Percentiles rank a stretch among this genome's conserved stretches.
phyloP scores from a whole-genome alignment of 2,113 vertebrate genomes.

The Dipodomys ordii region DNA sequence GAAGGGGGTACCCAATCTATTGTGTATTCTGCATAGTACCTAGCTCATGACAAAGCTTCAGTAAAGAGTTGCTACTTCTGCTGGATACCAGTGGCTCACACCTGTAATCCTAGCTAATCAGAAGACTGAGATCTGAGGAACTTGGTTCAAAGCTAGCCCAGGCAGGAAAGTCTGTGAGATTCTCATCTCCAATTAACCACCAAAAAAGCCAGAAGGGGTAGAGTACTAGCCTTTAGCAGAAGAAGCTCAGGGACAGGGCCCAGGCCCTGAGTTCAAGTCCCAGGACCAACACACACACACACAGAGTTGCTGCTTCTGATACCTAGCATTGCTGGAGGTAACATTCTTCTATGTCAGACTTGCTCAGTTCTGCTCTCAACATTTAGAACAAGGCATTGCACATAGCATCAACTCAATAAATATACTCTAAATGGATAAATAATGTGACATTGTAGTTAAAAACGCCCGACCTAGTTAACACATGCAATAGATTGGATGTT shows the following conservation, averaged over 20 bases:
- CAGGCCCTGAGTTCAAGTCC: too few species aligned
- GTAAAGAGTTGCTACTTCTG: too few species aligned
- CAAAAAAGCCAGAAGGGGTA: too few species aligned
- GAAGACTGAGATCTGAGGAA: too few species aligned
- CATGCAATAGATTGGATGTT: neutral
- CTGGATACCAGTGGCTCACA: too few species aligned
- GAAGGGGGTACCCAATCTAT: neutral
- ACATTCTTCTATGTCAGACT: neutral
- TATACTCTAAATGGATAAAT: neutral
- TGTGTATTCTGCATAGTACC: neutral
- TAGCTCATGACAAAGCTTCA: neutral
- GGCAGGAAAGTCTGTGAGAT: too few species aligned
- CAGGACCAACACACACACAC: too few species aligned
- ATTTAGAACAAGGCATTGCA: neutral
- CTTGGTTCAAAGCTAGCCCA: too few species aligned
- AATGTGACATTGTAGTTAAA: neutral
- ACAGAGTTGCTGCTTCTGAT: neutral
- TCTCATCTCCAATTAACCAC: too few species aligned
- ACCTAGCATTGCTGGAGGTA: neutral
- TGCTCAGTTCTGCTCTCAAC: neutral
- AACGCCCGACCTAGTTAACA: neutral
- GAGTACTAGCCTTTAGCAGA: too few species aligned
- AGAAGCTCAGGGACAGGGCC: too few species aligned
- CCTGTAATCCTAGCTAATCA: too few species aligned
- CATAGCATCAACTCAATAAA: neutral